Conservation (phyloP, 2,797 vertebrate genomes). For the Rhynchonycteris naso region DNA sequence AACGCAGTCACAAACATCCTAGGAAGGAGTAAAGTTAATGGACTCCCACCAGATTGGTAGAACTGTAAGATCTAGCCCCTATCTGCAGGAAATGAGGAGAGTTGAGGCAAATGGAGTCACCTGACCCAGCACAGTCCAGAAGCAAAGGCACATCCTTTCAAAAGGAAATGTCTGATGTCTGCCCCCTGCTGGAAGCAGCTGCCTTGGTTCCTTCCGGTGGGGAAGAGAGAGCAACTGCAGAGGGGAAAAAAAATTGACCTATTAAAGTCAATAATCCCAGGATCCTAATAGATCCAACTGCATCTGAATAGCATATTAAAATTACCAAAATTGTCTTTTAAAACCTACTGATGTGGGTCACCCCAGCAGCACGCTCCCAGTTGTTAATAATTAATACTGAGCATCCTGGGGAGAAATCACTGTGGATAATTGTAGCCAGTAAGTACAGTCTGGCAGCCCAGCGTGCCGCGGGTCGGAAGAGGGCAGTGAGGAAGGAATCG, state of each 20-base stretch:
- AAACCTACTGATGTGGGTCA: slow-evolving; percentile 84
- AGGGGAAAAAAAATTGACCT: slow-evolving; percentile 69
- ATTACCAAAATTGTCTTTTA: slow-evolving; percentile 82
- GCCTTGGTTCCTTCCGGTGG: slow-evolving; percentile 16
- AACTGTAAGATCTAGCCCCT: background rate
- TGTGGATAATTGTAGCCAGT: slow-evolving; percentile 77
- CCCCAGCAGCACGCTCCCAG: slow-evolving; percentile 67
- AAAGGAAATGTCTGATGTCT: slow-evolving; percentile 63
- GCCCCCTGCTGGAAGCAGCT: slow-evolving; percentile 82
- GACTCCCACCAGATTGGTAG: background rate
- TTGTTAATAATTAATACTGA: slow-evolving; percentile 85
- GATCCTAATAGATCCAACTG: slow-evolving; percentile 80
- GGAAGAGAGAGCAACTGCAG: background rate
- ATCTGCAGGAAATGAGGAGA: background rate
- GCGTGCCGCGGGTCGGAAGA: slow-evolving; percentile 79
- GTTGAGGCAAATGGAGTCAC: background rate
- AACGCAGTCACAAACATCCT: background rate
- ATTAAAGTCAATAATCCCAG: slow-evolving; percentile 83
- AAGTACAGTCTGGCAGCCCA: slow-evolving; percentile 81
- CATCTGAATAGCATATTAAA: slow-evolving; percentile 84
- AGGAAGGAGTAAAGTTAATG: background rate
- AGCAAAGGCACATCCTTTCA: slow-evolving; percentile 49
- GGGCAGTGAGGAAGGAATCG: slow-evolving; percentile 83
- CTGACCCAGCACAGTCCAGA: background rate
- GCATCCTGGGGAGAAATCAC: slow-evolving; percentile 72